phyloP scores from a whole-genome alignment of 2,888 invertebrate genomes.

The Drosophila buzzatii region DNA sequence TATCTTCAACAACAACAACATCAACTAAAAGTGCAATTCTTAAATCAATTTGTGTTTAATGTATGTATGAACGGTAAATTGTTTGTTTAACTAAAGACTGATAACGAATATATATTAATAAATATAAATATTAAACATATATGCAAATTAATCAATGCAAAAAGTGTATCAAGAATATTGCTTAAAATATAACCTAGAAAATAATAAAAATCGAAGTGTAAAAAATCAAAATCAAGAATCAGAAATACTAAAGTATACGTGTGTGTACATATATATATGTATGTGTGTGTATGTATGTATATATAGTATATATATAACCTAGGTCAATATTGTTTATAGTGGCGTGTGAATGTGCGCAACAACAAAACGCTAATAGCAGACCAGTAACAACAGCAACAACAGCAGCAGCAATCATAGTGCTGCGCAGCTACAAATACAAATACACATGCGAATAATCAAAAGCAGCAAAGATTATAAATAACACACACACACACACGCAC shows the following conservation, averaged over 20 bases:
- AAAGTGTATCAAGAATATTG: constrained; percentile 17
- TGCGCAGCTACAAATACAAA: constrained; percentile 37
- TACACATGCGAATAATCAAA: constrained; percentile 32
- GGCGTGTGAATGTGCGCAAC: constrained; percentile 77
- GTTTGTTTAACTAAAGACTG: constrained; percentile 61
- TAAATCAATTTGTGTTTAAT: constrained; percentile 56
- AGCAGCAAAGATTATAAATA: constrained; percentile 49
- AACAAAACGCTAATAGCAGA: constrained; percentile 47
- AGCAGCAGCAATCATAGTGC: constrained; percentile 25
- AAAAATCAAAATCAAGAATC: constrained; percentile 8
- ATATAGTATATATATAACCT: constrained; percentile 75
- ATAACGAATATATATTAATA: constrained; percentile 23
- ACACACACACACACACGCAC: neutral
- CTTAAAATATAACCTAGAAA: constrained; percentile 30
- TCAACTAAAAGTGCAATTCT: constrained; percentile 70
- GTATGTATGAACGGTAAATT: constrained; percentile 19
- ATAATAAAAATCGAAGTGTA: neutral
- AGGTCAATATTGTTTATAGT: constrained; percentile 85
- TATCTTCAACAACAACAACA: constrained; percentile 4
- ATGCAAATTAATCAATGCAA: constrained; percentile 21
- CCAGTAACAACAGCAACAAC: constrained; percentile 16
- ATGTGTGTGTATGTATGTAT: constrained; percentile 12
- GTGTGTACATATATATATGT: constrained; percentile 17
- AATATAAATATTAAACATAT: constrained; percentile 6
- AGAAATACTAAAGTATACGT: constrained; percentile 18